A percentile compares a stretch with the other conserved stretches of the same genome.
phyloP scores from a whole-genome alignment of 2,888 invertebrate species.

The Caenorhabditis afra region DNA sequence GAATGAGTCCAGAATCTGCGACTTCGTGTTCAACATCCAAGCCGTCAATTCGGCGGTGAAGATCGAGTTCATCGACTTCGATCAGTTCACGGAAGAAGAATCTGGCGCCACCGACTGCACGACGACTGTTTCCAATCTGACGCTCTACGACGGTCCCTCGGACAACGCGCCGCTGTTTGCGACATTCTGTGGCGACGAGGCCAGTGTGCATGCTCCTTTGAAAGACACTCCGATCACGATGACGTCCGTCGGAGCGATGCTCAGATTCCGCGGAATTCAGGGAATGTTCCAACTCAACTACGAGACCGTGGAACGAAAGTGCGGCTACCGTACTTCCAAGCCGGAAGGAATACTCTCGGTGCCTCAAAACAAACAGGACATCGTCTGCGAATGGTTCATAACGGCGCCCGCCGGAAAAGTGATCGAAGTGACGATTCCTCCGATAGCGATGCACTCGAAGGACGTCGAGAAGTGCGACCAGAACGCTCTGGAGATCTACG shows the following conservation, averaged over 20 bases:
- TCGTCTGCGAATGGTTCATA: conserved; percentile 68
- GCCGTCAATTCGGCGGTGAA: conserved; percentile 57
- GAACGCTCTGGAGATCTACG: conserved; percentile 69
- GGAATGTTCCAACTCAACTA: conserved; percentile 62
- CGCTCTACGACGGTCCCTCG: conserved; percentile 64
- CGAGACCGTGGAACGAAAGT: conserved; percentile 56
- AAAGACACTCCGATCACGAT: conserved; percentile 59
- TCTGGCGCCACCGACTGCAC: conserved; percentile 61
- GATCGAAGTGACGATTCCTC: conserved; percentile 70
- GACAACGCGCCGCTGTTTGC: conserved; percentile 56
- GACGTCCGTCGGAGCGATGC: conserved; percentile 63
- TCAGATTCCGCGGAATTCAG: conserved; percentile 61
- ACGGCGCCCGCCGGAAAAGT: conserved; percentile 63
- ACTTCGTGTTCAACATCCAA: conserved; percentile 36
- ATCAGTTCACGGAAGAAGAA: conserved; percentile 48
- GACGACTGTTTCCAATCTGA: conserved; percentile 58
- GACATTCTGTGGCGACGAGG: conserved; percentile 63
- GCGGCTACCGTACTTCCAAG: conserved; percentile 64
- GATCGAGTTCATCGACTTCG: conserved; percentile 62
- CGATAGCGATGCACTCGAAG: conserved; percentile 63
- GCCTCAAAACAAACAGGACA: conserved; percentile 59
- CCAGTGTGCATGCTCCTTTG: conserved; percentile 58
- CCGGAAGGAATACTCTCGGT: conserved; percentile 59
- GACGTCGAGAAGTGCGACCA: conserved; percentile 67
- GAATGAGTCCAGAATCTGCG: conserved; percentile 30